phyloP scores from a whole-genome alignment of 2,113 vertebrate species.

The Tragelaphus scriptus region DNA sequence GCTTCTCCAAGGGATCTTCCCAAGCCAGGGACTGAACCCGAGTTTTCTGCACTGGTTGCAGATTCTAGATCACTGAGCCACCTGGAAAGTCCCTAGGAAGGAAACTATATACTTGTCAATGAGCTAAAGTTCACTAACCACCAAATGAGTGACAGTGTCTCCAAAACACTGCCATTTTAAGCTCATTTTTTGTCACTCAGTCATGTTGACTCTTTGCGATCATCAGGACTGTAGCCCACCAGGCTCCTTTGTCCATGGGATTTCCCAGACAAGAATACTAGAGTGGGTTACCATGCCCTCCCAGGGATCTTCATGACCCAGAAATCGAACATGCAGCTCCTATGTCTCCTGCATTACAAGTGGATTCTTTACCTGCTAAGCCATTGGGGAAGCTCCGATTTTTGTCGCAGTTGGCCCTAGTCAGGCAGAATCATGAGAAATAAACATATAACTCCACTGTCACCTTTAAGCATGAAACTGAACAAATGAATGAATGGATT shows the following conservation, averaged over 20 bases:
- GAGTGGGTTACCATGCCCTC: background rate
- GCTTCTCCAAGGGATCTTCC: background rate
- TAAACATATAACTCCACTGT: background rate
- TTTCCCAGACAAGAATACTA: background rate
- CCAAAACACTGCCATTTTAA: background rate
- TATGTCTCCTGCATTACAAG: background rate
- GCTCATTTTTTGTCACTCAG: background rate
- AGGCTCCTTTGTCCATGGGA: background rate
- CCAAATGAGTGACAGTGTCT: background rate
- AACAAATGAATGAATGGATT: background rate
- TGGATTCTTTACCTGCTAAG: background rate
- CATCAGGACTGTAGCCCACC: background rate
- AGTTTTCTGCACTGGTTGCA: background rate
- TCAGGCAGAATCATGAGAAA: background rate
- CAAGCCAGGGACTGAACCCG: background rate
- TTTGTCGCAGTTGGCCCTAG: background rate
- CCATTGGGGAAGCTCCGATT: background rate
- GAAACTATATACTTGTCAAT: background rate
- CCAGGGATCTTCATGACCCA: background rate
- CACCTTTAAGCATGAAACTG: background rate
- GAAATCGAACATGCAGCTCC: background rate
- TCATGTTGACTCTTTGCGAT: background rate
- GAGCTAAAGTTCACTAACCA: background rate
- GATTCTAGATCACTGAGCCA: background rate
- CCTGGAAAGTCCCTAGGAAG: background rate